Percentiles rank a stretch among this genome's conserved stretches.
phyloP scores from a whole-genome alignment of 2,797 vertebrate species.

The Tympanoctomys barrerae region DNA sequence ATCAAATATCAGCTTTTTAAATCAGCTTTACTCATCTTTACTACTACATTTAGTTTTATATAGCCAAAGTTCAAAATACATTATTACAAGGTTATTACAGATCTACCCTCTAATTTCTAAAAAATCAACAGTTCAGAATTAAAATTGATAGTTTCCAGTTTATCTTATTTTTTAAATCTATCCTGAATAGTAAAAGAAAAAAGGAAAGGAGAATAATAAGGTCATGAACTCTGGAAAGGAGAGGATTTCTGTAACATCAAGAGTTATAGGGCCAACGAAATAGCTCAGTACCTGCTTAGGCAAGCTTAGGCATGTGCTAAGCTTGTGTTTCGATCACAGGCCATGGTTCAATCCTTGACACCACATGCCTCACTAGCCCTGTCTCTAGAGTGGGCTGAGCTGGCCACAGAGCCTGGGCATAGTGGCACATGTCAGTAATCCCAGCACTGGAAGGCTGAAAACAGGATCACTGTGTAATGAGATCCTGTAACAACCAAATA shows the following conservation, averaged over 20 bases:
- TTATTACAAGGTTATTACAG: conserved; percentile 54
- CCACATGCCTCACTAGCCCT: no score
- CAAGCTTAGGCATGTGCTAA: no score
- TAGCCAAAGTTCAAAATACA: conserved; percentile 30
- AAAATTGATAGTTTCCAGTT: conserved; percentile 45
- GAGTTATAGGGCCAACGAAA: neutral
- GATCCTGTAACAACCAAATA: no score
- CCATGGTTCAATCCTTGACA: no score
- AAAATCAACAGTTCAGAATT: neutral
- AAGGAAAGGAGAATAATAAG: conserved; percentile 18
- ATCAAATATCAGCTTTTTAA: neutral
- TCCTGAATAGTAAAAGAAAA: conserved; percentile 34
- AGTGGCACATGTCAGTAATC: no score
- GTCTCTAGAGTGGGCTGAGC: no score
- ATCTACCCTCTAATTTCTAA: conserved; percentile 13
- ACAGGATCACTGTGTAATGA: no score
- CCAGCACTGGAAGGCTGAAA: no score
- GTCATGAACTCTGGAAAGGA: conserved; percentile 33
- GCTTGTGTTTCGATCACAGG: no score
- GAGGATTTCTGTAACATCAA: neutral
- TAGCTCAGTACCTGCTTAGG: no score
- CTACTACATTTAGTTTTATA: conserved; percentile 42
- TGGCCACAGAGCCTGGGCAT: no score
- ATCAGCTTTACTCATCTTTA: conserved; percentile 31
- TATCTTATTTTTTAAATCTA: conserved; percentile 55